Evolutionary conservation across 2,113 vertebrate genomes (phyloP), one percentile per base, ranked within the genome.

Genomic region (Pagrus major): DNA sequence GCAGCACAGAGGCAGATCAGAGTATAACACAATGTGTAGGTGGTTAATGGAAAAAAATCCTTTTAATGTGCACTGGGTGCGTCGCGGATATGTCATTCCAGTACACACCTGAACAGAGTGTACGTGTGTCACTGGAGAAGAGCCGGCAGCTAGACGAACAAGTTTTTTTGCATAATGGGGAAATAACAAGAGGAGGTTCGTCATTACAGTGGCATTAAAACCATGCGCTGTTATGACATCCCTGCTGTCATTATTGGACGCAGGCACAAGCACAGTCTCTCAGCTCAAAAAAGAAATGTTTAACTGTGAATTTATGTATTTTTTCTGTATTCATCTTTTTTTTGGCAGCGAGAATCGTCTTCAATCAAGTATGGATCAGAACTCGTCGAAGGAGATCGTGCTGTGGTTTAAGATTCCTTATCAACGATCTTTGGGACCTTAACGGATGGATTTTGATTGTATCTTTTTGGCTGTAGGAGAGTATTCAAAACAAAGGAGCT

Each of bases 91-190:
- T 72, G 51, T 80, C 65, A 85, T 74, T 83, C 77, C 35, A 8
- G 79, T 59, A 79, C 83, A 83, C 80, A 85, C 87, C 85, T 90
- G 79, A 78, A 71, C 16, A 14, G 41, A 20, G 67, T 60, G 46
- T 49, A 0, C 1, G 15, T 49, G 39, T 72, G 63, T 47, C 27
- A 33, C 5, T 16, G 52, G 23, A n/a, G 49, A 82, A 68, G 52
- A 75, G 78, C 39, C n/a, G 0, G 15, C 71, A 89, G 73, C 80
- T 49, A 8, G 88, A 86, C 64, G 1, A 85, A 92, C 91, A 12
- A 54, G 91, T 91, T 91, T 39, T 60, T 70, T 75, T 66, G 49
- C 75, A 88, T 82, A 76, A 88, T 71, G 63, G 37, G 71, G 54
- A 88, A 91, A 76, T 65, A 31, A 71, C 39, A 23, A 7, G 2